Evolutionary conservation across 2,113 vertebrate genomes (phyloP).

Genomic region (Bufo gargarizans): DNA sequence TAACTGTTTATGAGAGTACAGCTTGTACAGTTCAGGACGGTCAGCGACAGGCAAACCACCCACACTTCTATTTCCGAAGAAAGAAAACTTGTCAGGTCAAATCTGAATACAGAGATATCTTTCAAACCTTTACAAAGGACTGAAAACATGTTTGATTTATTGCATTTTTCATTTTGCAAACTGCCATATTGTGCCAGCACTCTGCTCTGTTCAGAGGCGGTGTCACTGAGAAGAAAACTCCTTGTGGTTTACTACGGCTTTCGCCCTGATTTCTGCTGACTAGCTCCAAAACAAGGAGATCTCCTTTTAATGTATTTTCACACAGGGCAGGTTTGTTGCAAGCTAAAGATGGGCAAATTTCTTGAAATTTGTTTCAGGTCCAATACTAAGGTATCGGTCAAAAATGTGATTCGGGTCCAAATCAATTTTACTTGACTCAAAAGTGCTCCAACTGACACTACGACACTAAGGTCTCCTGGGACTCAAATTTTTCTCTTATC

Average conservation of each 20-base stretch:
- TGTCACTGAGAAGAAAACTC: neutral
- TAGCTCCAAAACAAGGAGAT: neutral
- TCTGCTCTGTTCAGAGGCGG: neutral
- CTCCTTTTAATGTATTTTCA: neutral
- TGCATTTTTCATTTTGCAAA: neutral
- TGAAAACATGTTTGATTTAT: neutral
- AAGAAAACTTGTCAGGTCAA: neutral
- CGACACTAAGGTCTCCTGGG: no score
- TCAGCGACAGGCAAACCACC: slow-evolving; percentile 44
- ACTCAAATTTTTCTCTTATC: no score
- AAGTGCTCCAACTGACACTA: no score
- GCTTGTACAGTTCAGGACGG: slow-evolving; percentile 44
- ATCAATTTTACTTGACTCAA: no score
- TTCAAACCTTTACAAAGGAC: neutral
- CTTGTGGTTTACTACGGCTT: neutral
- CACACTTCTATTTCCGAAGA: slow-evolving; percentile 37
- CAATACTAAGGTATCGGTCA: no score
- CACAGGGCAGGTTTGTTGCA: neutral
- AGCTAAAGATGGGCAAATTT: no score
- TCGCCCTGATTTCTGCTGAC: neutral
- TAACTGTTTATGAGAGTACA: slow-evolving; percentile 56
- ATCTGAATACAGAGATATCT: neutral
- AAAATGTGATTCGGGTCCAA: no score
- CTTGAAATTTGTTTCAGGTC: no score
- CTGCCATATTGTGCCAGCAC: neutral